Evolutionary conservation across 2,888 invertebrate species (phyloP), one percentile per base, ranked within the genome.

Genomic region (Drosophila anceps): DNA sequence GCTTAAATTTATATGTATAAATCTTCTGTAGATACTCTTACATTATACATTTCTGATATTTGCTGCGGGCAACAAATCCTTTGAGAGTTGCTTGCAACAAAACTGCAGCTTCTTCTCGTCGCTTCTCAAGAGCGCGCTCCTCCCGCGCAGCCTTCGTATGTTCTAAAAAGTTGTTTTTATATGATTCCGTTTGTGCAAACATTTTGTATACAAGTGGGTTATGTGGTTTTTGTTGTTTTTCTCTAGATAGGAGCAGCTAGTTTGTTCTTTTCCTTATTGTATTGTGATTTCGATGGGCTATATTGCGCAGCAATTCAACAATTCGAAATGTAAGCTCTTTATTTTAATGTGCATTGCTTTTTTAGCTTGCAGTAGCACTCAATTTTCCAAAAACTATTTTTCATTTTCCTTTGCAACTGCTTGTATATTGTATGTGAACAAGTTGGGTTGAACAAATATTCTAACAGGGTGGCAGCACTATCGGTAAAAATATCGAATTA

Each of bases 91-190:
- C 95, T 92, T 98, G 98, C 76, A 98, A 95, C 79, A 94, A 94
- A 39, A 95, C 94, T 44, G 96, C 96, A 37, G 97, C 96, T 78
- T 94, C 94, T 87, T 98, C 97, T 72, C 95, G 95, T 75, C 95
- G 95, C 92, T 97, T 97, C 90, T 98, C 98, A 61, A 96, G 93
- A 0, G 97, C 98, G 66, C 98, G 95, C 92, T 98, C 98, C 92
- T 97, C 97, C 70, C 98, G 94, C 15, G 98, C 98, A 33, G 96
- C 96, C 93, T 98, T 98, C 6, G 97, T 97, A 92, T 97, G 97
- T 92, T 98, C 97, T 90, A 98, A 94, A 93, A 98, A 98, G 37
- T 83, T 88, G 57, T 82, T 88, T 93, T 96, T 97, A 84, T 95
- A 94, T 39, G 95, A 95, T 83, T 96, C 95, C 35, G 94, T 93